These are phyloP conservation scores for Hyperoplus immaculatus DNA, from an alignment of 2,797 vertebrate species.

Conservation along the genomic window DNA sequence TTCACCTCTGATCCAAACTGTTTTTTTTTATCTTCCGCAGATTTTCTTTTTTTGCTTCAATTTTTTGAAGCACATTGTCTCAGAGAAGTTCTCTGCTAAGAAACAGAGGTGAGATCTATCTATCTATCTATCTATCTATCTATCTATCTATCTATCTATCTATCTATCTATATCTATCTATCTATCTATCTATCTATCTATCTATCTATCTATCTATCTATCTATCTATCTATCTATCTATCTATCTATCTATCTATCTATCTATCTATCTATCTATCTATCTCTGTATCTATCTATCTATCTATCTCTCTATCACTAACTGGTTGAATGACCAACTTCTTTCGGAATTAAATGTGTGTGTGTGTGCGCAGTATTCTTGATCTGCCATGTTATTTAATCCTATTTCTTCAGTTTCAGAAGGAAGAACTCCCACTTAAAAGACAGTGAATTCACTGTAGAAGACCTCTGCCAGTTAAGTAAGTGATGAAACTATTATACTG, in stretches of 20 bases:
- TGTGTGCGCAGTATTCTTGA: not conserved
- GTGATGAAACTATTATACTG: constrained; percentile 39
- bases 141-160: not conserved
- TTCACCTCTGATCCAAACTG: not conserved
- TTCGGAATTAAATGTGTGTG: not conserved
- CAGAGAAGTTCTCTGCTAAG: constrained; percentile 96
- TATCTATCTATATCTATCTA: not conserved
- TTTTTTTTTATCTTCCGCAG: constrained; percentile 75
- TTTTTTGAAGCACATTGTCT: constrained; percentile 99
- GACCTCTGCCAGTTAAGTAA: constrained; percentile 95
- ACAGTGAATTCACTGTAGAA: constrained; percentile 92
- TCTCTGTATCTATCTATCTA: too few relatives aligned
- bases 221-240: too few relatives aligned
- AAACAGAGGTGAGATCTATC: constrained; percentile 89
- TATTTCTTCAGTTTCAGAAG: constrained; percentile 82
- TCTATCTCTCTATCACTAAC: not conserved
- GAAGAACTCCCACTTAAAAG: constrained; percentile 92
- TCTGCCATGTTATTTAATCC: constrained; percentile 24
- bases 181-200: too few relatives aligned
- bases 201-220: too few relatives aligned
- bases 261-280: too few relatives aligned
- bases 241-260: too few relatives aligned
- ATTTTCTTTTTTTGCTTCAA: constrained; percentile 99
- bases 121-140: not conserved
- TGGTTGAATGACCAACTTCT: not conserved